Base-by-base conservation (phyloP, 2,113 vertebrate genomes). In the Mustela lutreola region DNA sequence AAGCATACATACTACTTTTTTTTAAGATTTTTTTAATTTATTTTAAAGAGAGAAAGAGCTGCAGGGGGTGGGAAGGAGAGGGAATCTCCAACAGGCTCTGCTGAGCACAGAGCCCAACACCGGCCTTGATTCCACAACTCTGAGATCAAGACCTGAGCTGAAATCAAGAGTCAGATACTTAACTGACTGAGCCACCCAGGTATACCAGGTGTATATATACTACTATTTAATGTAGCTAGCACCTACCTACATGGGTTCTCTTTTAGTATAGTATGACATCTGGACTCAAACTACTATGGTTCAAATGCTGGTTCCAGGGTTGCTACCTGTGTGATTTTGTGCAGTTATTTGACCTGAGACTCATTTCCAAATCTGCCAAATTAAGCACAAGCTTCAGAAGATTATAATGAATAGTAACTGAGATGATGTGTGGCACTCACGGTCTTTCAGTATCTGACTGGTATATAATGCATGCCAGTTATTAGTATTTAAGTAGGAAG, bases 361-460 rank as follows among this genome's bases (percentile, higher is more conserved):
- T 81, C 93, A 78, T 76, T 95, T 89, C 93, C 24, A 96, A 93
- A 84, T 78, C 11, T n/a, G 10, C 11, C 14, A 83, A 65, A 95
- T 95, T 56, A 79, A 19, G 76, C 7, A 53, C 7, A 24, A 31
- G 36, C 22, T 39, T 67, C 28, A 58, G 48, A 81, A 19, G 9
- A 9, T 67, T 95, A 42, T 45, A 91, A 92, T 80, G 11, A 80
- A 84, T 24, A 89, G 10, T 58, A 81, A 86, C 45, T 65, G 88
- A 81, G 36, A 80, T 11, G 12, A 63, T 76, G 4, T n/a, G 12
- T 73, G 31, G 48, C 50, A 36, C 39, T 39, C 39, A 39, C 3
- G 4, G 18, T 4, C 12, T 42, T 93, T 91, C 84, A 42, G 93
- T 26, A 36, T 4, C 36, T 22, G 91, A 42, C 70, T 48, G 18